Percentiles rank a stretch among this genome's conserved stretches.
These are phyloP conservation scores for Chloropsis hardwickii DNA, from an alignment of 2,113 vertebrate species.

Conservation along the genomic window DNA sequence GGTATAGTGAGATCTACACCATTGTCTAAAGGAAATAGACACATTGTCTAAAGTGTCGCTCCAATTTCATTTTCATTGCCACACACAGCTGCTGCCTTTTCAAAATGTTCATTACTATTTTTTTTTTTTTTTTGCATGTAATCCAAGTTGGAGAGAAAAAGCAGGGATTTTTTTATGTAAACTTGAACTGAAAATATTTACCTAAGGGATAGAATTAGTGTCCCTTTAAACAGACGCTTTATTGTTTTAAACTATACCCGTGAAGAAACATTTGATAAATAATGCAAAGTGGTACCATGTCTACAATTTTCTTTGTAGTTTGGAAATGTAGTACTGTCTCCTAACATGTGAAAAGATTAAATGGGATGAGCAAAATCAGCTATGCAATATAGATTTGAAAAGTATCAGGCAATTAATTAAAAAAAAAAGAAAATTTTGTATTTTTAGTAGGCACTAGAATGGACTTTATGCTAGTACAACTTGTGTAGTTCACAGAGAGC, in stretches of 20 bases:
- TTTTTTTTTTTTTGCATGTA: neutral
- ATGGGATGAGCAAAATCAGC: neutral
- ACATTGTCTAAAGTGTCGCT: neutral
- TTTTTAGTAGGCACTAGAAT: neutral
- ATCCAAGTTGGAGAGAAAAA: neutral
- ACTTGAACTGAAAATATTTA: neutral
- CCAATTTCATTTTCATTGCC: neutral
- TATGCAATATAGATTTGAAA: neutral
- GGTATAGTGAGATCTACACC: neutral
- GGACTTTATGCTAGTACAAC: neutral
- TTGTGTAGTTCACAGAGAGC: neutral
- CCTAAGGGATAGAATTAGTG: neutral
- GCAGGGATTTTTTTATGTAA: fast-evolving
- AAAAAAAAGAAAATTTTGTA: neutral
- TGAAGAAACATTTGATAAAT: neutral
- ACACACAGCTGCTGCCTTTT: neutral
- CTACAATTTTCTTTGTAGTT: neutral
- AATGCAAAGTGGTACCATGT: neutral
- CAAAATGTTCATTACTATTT: neutral
- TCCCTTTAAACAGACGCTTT: neutral
- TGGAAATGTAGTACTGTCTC: neutral
- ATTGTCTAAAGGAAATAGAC: neutral
- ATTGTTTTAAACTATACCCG: neutral
- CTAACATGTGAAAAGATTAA: neutral
- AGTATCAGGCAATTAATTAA: neutral